Evolutionary conservation across 2,888 invertebrate genomes (phyloP), one percentile per base, ranked within the genome.

Genomic region (Arge pagana): DNA sequence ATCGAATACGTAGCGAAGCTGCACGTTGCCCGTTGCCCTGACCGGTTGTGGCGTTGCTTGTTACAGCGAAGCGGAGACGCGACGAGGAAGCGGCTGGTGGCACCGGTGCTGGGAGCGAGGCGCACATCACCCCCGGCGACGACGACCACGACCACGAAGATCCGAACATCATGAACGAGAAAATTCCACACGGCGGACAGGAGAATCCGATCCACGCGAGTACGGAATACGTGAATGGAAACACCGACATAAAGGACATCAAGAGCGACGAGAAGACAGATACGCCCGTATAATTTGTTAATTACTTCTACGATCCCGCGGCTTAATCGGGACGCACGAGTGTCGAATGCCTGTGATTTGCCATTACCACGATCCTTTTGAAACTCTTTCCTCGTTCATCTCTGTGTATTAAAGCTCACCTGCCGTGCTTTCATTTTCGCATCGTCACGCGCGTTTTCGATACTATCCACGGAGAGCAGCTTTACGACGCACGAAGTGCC

Each of bases 221-320:
- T 63, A 80, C 80, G 61, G 83, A 83, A 66, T 83, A 82, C 76
- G 80, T 83, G 66, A 82, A 82, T 68, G 82, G 81, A 55, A 81
- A 80, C 67, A 81, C 80, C 62, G 76, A 80, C 62, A 77, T 81
- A 66, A 82, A 82, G 75, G 79, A 81, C 63, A 73, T 73, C 63
- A 81, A 82, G 66, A 79, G 81, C 68, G 82, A 83, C 70, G 81
- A 82, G 67, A 76, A 76, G 57, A 75, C 72, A 59, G 81, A 83
- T 67, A 83, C 83, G 43, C 81, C 82, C 42, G 83, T 83, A 63
- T 83, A 82, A 81, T 45, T 50, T 48, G 26, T 48, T 24, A 43
- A 40, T n/a, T 48, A 45, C 43, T 23, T 57, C 42, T 52, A 24
- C 11, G 23, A 33, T 33, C 13, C 45, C 35, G 33, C 23, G 21